Evolutionary conservation across 2,888 invertebrate genomes (phyloP).

Genomic region (Caenorhabditis sulstoni): DNA sequence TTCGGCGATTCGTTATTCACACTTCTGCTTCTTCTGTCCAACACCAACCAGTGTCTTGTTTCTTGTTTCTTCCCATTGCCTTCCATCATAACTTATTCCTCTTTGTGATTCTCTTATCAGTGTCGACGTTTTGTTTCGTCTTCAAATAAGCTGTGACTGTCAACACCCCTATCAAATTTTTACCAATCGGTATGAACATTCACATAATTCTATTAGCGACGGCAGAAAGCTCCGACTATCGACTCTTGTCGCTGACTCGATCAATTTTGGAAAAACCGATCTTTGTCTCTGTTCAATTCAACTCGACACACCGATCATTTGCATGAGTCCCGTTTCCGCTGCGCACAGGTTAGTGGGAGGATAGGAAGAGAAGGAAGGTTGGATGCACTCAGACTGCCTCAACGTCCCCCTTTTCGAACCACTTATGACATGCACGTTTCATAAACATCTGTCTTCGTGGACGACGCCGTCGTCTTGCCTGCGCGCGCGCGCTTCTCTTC

Average conservation of each 20-base stretch:
- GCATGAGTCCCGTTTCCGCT: not conserved
- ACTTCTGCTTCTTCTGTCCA: too few species aligned
- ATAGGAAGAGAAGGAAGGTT: too few species aligned
- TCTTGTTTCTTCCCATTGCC: not conserved
- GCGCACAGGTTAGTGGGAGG: slow-evolving; percentile 6
- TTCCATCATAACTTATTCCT: not conserved
- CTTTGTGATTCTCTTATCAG: not conserved
- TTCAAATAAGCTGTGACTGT: not conserved
- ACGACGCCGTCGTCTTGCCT: not conserved
- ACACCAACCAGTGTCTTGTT: too few species aligned
- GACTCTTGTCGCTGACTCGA: too few species aligned
- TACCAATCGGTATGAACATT: not conserved
- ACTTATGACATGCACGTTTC: slow-evolving; percentile 27
- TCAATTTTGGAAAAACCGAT: too few species aligned
- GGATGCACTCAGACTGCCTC: slow-evolving; percentile 4
- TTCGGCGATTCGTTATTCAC: too few species aligned
- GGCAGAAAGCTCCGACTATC: not conserved
- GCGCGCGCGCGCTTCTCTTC: not conserved
- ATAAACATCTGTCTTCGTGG: slow-evolving; percentile 36
- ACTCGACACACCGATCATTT: not conserved
- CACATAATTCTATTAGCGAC: not conserved
- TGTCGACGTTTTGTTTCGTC: not conserved
- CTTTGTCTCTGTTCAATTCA: not conserved
- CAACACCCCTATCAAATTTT: not conserved
- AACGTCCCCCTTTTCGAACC: slow-evolving; percentile 14